Evolutionary conservation across 2,797 vertebrate genomes (phyloP), one percentile per base, ranked within the genome.

Genomic region (Scolopax rusticola): DNA sequence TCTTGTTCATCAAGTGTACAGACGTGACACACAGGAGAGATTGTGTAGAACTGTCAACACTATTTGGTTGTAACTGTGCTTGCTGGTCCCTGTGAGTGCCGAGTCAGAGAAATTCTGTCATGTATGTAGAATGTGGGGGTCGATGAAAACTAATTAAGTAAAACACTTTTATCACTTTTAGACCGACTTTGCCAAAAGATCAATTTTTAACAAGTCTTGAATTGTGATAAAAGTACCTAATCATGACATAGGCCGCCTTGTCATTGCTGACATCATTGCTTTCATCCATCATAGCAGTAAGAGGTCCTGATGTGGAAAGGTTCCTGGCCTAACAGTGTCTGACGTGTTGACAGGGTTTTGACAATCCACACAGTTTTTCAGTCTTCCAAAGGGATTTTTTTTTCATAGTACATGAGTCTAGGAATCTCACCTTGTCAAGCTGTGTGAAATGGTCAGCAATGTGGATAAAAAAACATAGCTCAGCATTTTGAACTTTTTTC

Each of bases 161-260:
- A 40, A 93, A 84, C 21, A 18, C 45, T 93, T 95, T 94, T 40
- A 88, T 19, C 33, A n/a, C 88, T 87, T 95, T 27, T 23, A 84
- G 86, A 74, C 36, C 73, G 71, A 28, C 45, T 87, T 92, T 96
- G 56, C 76, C 43, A 68, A 73, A 85, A 85, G 38, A 38, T 80
- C 0, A 1, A 77, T 94, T 93, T 80, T 59, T 43, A 23, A 23
- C 19, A 73, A 78, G 12, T 87, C 65, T 87, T 78, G 68, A 95
- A 67, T 97, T 70, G 65, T 87, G 84, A 61, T 94, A 48, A 88
- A 75, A 97, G 84, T 70, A 81, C 23, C 36, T 90, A 59, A 77
- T 82, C 41, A 54, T 67, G 68, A 63, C 88, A 87, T 64, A 93
- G 85, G 84, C 17, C 23, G 21, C 51, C 25, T 27, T 90, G 41